Conservation (phyloP, 2,888 invertebrate genomes). For the Anorthoa munda region DNA sequence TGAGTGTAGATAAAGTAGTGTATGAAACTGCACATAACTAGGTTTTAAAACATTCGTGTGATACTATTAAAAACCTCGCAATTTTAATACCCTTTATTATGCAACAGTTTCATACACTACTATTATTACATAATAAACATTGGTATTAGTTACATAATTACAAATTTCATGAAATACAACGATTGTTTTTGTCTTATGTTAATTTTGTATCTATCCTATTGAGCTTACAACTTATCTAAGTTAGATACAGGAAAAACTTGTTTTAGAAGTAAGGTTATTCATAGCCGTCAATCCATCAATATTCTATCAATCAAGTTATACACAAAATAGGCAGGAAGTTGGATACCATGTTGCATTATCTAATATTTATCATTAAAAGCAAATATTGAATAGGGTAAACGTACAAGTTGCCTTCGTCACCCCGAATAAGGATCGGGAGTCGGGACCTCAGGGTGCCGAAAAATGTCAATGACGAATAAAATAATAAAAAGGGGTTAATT, state of each 20-base stretch:
- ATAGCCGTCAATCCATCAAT: constrained; percentile 6
- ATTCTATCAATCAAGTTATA: constrained; percentile 15
- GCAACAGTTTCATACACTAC: no score
- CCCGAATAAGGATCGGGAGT: no score
- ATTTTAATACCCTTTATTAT: no score
- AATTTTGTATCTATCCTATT: background rate
- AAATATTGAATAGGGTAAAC: no score
- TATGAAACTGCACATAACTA: no score
- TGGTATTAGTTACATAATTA: background rate
- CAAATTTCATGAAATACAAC: background rate
- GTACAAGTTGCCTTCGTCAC: no score
- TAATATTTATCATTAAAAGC: background rate
- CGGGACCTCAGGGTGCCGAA: no score
- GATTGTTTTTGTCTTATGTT: background rate
- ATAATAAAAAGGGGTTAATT: no score
- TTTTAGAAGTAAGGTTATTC: background rate
- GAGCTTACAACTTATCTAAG: constrained; percentile 8
- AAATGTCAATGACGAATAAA: no score
- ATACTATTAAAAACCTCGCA: no score
- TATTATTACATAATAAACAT: background rate
- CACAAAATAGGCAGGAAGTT: constrained; percentile 2
- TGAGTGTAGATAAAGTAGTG: no score
- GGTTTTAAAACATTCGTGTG: no score
- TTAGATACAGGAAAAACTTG: constrained; percentile 2
- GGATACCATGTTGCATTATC: background rate